Conservation (phyloP, 2,797 vertebrate species). For the Eutrigla gurnardus region DNA sequence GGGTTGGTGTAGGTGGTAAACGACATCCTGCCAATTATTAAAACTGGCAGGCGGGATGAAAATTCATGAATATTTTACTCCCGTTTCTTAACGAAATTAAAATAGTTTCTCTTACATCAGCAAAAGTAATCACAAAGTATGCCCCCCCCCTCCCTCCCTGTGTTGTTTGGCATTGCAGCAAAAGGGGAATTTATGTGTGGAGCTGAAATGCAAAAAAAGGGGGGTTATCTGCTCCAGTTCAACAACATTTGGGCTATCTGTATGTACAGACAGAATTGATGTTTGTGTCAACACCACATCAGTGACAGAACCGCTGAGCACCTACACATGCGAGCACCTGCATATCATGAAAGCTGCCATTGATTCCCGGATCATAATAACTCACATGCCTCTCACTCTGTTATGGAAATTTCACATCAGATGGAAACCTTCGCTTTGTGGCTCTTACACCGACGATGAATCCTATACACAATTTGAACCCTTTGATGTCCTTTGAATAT, state of each 20-base stretch:
- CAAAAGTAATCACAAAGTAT: conserved; percentile 38
- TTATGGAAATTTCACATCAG: conserved; percentile 78
- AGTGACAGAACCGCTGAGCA: conserved; percentile 35
- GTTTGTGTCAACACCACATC: conserved; percentile 59
- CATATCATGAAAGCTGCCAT: conserved; percentile 63
- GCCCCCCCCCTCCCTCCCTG: neutral
- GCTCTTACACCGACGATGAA: conserved; percentile 52
- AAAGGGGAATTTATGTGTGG: conserved; percentile 26
- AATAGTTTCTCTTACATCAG: conserved; percentile 60
- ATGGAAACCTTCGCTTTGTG: conserved; percentile 64
- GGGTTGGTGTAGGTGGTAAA: conserved; percentile 75
- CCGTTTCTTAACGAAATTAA: conserved; percentile 56
- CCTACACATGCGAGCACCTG: conserved; percentile 41
- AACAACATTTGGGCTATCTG: conserved; percentile 41
- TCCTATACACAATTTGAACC: conserved; percentile 71
- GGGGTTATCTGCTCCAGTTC: conserved; percentile 52
- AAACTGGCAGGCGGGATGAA: conserved; percentile 68
- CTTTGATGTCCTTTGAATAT: conserved; percentile 80
- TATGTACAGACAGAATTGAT: conserved; percentile 42
- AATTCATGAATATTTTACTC: conserved; percentile 63
- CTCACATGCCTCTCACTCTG: conserved; percentile 62
- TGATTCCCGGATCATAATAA: conserved; percentile 69
- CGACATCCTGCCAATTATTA: conserved; percentile 75
- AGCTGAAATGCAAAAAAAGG: conserved; percentile 17
- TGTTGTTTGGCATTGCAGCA: conserved; percentile 30